Evolutionary conservation across 1,140 invertebrate genomes (phyloP), one percentile per base, ranked within the genome.

Genomic region (Trichonephila inaurata): DNA sequence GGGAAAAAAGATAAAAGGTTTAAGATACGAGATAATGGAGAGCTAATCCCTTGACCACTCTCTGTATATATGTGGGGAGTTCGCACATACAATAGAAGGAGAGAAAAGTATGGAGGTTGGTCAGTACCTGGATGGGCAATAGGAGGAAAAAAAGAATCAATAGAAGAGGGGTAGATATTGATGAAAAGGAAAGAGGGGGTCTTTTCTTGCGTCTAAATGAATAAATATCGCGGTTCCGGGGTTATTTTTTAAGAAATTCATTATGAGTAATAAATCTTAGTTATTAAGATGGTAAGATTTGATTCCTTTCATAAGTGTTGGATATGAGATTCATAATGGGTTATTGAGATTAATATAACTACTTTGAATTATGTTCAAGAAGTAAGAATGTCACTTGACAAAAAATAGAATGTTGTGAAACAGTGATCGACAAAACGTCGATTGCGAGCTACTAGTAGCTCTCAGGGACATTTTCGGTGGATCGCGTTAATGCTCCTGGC

Each of bases 1-100:
- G 12, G 86, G 33, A 21, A 64, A 40, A 66, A 62, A 40, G 62
- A 62, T 88, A 64, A 88, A 88, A 88, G 86, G 51, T 88, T 88
- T 88, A 88, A 88, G 86, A 88, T 64, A 28, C 19, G 61, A 88
- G 86, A 88, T 88, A 88, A 88, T 88, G 86, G 86, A 40, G 62
- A 28, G n/a, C 86, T 88, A 88, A 88, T 88, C 86, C 61, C 86
- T 33, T 62, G 86, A 28, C 61, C 86, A 88, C 86, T 88, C 82
- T 85, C 33, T 81, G 16, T 81, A 64, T 64, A 16, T 19, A 64
- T 18, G 62, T 19, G 62, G 62, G 62, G 21, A 51, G 28, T 40
- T 40, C 28, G 28, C 28, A 77, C 72, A 77, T 33, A 77, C 72
- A 77, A 77, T 77, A 12, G 72, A 10, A 77, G 28, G 12, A 18